Conservation (phyloP, 2,113 vertebrate genomes). For the Verasper variegatus region DNA sequence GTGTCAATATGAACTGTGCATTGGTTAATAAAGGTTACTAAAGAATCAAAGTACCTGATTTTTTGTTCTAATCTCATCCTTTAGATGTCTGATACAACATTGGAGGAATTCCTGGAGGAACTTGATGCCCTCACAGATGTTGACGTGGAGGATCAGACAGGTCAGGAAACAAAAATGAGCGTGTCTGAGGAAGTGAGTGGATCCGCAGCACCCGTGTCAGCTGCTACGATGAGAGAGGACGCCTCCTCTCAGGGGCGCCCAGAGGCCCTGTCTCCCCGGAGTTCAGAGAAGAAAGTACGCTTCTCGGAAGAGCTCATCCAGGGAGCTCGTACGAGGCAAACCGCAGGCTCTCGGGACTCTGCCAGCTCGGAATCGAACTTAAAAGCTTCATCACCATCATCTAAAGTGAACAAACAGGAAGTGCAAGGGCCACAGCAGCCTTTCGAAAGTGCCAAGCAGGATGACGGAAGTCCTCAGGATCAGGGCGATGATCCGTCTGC, state of each 20-base stretch:
- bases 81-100: conserved; percentile 69
- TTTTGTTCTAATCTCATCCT: conserved; percentile 13
- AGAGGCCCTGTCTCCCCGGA: conserved; percentile 35
- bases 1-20: background rate
- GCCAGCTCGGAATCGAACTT: conserved; percentile 49
- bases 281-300: conserved; percentile 79
- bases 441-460: conserved; percentile 7
- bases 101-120: conserved; percentile 82
- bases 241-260: conserved; percentile 18
- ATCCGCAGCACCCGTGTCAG: background rate
- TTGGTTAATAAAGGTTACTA: background rate
- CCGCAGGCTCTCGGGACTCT: conserved; percentile 30
- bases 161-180: conserved; percentile 41
- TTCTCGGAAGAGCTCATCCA: conserved; percentile 78
- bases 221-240: conserved; percentile 30
- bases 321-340: conserved; percentile 33
- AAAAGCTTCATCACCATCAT: conserved; percentile 54
- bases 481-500: conserved; percentile 30
- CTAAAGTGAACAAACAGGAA: conserved; percentile 36
- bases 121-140: conserved; percentile 75
- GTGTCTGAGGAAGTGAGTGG: conserved; percentile 20
- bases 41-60: background rate
- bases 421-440: conserved; percentile 12
- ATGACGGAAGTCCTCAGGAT: conserved; percentile 42
- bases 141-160: conserved; percentile 61